These are phyloP conservation scores for Achlya flavicornis DNA, from an alignment of 2,888 invertebrate species.

Conservation along the genomic window DNA sequence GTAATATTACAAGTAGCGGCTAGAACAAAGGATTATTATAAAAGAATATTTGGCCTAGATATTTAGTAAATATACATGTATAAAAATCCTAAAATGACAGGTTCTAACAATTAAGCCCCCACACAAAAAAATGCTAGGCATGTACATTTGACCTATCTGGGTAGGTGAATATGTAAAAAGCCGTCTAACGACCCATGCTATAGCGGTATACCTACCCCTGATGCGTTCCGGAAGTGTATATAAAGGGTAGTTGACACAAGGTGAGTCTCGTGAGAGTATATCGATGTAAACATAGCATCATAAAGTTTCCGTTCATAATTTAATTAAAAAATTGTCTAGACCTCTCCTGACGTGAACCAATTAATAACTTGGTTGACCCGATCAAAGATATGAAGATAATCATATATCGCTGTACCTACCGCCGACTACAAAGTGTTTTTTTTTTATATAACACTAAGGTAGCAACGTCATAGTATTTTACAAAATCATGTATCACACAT, in stretches of 20 bases:
- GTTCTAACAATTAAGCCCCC: no score
- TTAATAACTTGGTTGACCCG: neutral
- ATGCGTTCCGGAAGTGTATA: constrained; percentile 2
- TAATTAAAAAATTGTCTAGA: neutral
- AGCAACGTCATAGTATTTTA: no score
- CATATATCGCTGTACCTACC: no score
- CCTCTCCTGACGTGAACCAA: neutral
- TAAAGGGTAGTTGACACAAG: constrained; percentile 5
- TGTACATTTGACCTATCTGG: neutral
- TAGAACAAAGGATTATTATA: constrained; percentile 40
- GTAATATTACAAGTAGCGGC: constrained; percentile 31
- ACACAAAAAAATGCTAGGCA: no score
- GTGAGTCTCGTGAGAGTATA: neutral
- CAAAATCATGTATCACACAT: no score
- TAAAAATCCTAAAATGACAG: neutral
- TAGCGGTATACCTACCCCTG: constrained; percentile 12
- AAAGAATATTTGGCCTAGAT: neutral
- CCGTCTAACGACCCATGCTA: neutral
- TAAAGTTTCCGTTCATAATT: neutral
- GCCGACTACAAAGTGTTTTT: no score
- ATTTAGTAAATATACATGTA: neutral
- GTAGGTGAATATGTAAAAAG: neutral
- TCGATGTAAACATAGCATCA: neutral
- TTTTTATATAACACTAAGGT: no score
- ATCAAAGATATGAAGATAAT: no score